Evolutionary conservation across 2,888 invertebrate species (phyloP).

Genomic region (Nysson spinosus): DNA sequence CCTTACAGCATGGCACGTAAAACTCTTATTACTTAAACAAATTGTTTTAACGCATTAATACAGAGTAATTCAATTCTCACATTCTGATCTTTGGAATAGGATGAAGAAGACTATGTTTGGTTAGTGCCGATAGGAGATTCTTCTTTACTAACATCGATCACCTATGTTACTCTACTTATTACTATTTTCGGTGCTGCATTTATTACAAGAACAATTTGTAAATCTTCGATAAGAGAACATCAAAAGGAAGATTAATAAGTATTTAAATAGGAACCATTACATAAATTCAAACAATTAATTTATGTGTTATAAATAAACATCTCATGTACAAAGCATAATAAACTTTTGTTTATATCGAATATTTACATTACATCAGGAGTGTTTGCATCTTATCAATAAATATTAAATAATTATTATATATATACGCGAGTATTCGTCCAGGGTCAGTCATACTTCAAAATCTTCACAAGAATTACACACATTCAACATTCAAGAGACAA

Average conservation of each 20-base stretch:
- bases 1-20: slow-evolving; percentile 61
- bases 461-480: neutral
- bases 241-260: slow-evolving; percentile 40
- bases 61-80: neutral
- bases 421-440: slow-evolving; percentile 16
- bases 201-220: slow-evolving; percentile 56
- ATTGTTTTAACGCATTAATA: no score
- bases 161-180: slow-evolving; percentile 60
- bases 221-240: slow-evolving; percentile 8
- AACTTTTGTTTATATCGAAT: slow-evolving; percentile 1
- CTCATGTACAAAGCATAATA: neutral
- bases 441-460: neutral
- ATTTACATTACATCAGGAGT: neutral
- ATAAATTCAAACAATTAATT: neutral
- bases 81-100: slow-evolving; percentile 52
- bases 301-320: neutral
- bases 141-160: slow-evolving; percentile 50
- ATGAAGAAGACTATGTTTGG: slow-evolving; percentile 63
- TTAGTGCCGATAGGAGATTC: slow-evolving; percentile 68
- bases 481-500: neutral
- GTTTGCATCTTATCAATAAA: slow-evolving; percentile 21
- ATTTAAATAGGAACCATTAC: neutral
- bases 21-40: no score
- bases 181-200: slow-evolving; percentile 63
- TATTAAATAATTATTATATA: slow-evolving; percentile 17